phyloP scores from a whole-genome alignment of 2,797 vertebrate genomes.

The Sebastiscus tertius region DNA sequence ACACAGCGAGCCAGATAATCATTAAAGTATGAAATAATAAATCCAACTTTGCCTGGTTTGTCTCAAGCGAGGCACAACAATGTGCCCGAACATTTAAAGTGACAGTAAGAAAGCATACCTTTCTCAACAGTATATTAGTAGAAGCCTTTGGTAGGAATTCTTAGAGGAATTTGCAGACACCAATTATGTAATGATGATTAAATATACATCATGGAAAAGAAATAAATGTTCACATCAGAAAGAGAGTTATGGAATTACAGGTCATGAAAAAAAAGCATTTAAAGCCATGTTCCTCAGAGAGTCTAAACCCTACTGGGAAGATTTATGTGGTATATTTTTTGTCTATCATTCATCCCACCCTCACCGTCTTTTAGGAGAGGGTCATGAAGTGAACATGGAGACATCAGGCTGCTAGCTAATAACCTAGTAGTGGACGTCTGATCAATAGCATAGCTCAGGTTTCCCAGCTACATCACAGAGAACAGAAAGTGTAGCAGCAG shows the following conservation, averaged over 20 bases:
- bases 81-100: conserved; percentile 34
- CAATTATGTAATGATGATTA: conserved; percentile 22
- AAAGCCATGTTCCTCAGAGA: not conserved
- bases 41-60: conserved; percentile 57
- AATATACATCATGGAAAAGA: conserved; percentile 30
- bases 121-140: conserved; percentile 9
- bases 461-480: conserved; percentile 68
- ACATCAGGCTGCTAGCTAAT: conserved; percentile 76
- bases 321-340: conserved; percentile 48
- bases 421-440: conserved; percentile 69
- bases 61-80: conserved; percentile 47
- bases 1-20: conserved; percentile 63
- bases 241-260: conserved; percentile 2
- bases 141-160: conserved; percentile 5
- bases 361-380: conserved; percentile 52
- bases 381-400: conserved; percentile 68
- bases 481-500: conserved; percentile 71
- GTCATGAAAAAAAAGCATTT: conserved; percentile 2
- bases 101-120: conserved; percentile 40
- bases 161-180: conserved; percentile 6
- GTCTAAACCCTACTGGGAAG: conserved; percentile 40
- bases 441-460: conserved; percentile 83
- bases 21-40: conserved; percentile 72
- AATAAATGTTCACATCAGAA: conserved; percentile 3
- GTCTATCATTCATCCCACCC: conserved; percentile 58